Evolutionary conservation across 2,888 invertebrate species (phyloP).

Genomic region (Dolomedes plantarius): DNA sequence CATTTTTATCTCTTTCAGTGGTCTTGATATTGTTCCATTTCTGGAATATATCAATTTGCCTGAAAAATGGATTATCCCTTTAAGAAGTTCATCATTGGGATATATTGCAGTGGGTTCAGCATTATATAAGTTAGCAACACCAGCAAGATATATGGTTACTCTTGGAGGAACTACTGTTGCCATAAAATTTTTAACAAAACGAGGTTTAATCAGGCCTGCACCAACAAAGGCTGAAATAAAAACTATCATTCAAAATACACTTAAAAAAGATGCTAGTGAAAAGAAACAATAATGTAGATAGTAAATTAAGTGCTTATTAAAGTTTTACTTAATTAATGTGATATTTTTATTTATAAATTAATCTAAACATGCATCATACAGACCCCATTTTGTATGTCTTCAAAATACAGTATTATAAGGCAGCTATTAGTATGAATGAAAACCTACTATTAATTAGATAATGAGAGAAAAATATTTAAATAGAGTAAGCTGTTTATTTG

Average conservation of each 20-base stretch:
- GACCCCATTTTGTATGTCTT: too few species aligned
- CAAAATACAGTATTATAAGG: too few species aligned
- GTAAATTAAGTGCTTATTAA: neutral
- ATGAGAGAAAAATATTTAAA: too few species aligned
- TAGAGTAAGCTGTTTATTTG: too few species aligned
- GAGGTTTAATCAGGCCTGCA: slow-evolving; percentile 70
- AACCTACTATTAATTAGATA: too few species aligned
- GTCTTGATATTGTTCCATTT: slow-evolving; percentile 89
- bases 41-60: slow-evolving; percentile 87
- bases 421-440: too few species aligned
- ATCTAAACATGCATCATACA: too few species aligned
- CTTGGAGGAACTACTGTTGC: slow-evolving; percentile 70
- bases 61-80: slow-evolving; percentile 85
- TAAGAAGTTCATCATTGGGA: slow-evolving; percentile 88
- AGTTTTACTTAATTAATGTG: too few species aligned
- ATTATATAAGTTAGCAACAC: slow-evolving; percentile 94
- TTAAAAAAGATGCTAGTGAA: slow-evolving; percentile 37
- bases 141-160: slow-evolving; percentile 93
- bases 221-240: slow-evolving; percentile 70
- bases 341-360: too few species aligned
- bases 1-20: slow-evolving; percentile 84
- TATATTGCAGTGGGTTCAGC: slow-evolving; percentile 92
- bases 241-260: slow-evolving; percentile 57
- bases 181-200: slow-evolving; percentile 65
- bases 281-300: slow-evolving; percentile 19